Percentiles rank a stretch among this genome's conserved stretches.
Conservation (phyloP, 1,140 invertebrate species). For the Onthophagus taurus region DNA sequence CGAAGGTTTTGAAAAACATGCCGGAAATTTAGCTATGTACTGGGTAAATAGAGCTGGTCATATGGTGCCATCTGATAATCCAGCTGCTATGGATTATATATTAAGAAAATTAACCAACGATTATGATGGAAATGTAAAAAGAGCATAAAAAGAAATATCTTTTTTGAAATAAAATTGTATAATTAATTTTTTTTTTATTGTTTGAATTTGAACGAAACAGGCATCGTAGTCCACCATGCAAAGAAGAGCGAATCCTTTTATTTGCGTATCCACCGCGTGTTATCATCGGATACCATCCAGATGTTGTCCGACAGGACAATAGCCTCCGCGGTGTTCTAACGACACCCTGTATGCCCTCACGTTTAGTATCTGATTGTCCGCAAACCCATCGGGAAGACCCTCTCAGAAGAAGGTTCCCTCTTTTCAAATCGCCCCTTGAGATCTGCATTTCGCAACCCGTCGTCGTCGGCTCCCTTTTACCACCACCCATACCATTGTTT, state of each 20-base stretch:
- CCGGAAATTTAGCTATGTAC: conserved; percentile 23
- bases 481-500: too few relatives aligned
- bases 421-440: too few relatives aligned
- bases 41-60: conserved; percentile 26
- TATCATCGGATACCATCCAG: conserved; percentile 27
- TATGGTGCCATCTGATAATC: conserved; percentile 23
- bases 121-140: conserved; percentile 7
- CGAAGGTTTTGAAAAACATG: conserved; percentile 23
- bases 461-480: too few relatives aligned
- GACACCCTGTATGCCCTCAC: conserved; percentile 15
- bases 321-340: conserved; percentile 16
- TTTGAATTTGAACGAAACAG: too few relatives aligned
- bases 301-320: conserved; percentile 24
- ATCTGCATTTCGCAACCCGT: too few relatives aligned
- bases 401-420: too few relatives aligned
- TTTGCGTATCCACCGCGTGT: conserved; percentile 22
- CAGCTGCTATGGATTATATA: conserved; percentile 18
- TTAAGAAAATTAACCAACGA: conserved; percentile 12
- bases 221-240: too few relatives aligned
- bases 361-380: conserved; percentile 19
- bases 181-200: too few relatives aligned
- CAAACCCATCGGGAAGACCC: conserved; percentile 23
- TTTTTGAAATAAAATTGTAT: too few relatives aligned
- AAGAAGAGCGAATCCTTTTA: conserved; percentile 25
- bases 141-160: too few relatives aligned